phyloP scores from a whole-genome alignment of 35 echinoderm and acorn worm species.

The Heliocidaris erythrogramma region DNA sequence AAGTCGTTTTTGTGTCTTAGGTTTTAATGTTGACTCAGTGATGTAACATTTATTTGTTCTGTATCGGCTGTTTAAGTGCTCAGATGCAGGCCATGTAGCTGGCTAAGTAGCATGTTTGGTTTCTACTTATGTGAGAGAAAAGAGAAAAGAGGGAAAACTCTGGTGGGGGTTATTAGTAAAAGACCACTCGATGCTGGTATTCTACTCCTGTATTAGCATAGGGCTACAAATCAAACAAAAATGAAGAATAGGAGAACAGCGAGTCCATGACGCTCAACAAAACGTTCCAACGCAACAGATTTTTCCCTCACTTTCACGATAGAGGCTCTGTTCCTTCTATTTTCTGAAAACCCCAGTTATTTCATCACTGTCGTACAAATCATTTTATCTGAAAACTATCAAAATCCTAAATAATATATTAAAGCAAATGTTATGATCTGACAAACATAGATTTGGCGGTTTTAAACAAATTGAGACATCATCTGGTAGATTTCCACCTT shows the following conservation, averaged over 20 bases:
- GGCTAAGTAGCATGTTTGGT: constrained; percentile 5
- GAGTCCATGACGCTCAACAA: neutral
- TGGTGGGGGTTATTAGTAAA: neutral
- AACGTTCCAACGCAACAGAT: neutral
- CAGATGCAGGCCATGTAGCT: neutral
- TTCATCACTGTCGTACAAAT: too few species aligned
- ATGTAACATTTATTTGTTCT: constrained; percentile 54
- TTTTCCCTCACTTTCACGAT: neutral
- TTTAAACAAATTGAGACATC: too few species aligned
- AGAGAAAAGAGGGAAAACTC: neutral
- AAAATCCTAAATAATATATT: too few species aligned
- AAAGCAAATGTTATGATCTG: too few species aligned
- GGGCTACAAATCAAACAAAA: neutral
- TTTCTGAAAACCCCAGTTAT: too few species aligned
- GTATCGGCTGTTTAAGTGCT: constrained; percentile 28
- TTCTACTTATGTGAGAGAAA: neutral
- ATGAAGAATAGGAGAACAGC: neutral
- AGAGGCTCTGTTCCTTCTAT: too few species aligned
- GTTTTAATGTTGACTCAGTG: constrained; percentile 33
- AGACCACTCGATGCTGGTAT: neutral
- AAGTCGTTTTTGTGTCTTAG: neutral
- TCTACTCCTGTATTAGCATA: neutral
- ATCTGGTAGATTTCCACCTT: too few species aligned
- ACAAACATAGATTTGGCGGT: too few species aligned
- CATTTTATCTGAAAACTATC: too few species aligned